Conservation (phyloP, 1,140 invertebrate genomes). For the Papilio machaon region DNA sequence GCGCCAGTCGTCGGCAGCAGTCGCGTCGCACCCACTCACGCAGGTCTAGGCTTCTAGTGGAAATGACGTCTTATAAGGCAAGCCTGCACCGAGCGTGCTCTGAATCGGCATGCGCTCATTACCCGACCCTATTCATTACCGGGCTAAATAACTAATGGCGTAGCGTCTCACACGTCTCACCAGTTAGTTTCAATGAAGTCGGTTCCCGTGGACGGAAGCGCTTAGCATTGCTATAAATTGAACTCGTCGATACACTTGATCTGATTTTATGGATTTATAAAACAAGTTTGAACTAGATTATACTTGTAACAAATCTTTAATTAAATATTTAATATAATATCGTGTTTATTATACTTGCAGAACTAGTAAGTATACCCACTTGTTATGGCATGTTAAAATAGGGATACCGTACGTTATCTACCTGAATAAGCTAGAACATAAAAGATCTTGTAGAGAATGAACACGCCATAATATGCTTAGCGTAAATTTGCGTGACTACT, state of each 20-base stretch:
- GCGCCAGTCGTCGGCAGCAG: not conserved
- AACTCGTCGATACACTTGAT: not conserved
- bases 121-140: conserved; percentile 71
- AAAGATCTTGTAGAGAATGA: too few species aligned
- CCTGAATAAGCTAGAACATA: too few species aligned
- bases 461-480: too few species aligned
- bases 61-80: conserved; percentile 32
- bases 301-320: not conserved
- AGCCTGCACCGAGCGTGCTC: conserved; percentile 64
- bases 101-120: conserved; percentile 72
- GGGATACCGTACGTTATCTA: too few species aligned
- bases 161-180: conserved; percentile 58
- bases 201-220: conserved; percentile 39
- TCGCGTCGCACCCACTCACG: not conserved
- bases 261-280: conserved; percentile 4
- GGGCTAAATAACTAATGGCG: conserved; percentile 65
- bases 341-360: too few species aligned
- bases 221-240: conserved; percentile 9
- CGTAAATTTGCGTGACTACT: too few species aligned
- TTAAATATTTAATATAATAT: not conserved
- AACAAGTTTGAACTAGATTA: not conserved
- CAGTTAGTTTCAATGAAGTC: conserved; percentile 68
- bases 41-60: not conserved
- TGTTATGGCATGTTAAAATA: too few species aligned
- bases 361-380: too few species aligned